Conservation (phyloP, 1,140 invertebrate genomes). For the Scaptomyza hsui region DNA sequence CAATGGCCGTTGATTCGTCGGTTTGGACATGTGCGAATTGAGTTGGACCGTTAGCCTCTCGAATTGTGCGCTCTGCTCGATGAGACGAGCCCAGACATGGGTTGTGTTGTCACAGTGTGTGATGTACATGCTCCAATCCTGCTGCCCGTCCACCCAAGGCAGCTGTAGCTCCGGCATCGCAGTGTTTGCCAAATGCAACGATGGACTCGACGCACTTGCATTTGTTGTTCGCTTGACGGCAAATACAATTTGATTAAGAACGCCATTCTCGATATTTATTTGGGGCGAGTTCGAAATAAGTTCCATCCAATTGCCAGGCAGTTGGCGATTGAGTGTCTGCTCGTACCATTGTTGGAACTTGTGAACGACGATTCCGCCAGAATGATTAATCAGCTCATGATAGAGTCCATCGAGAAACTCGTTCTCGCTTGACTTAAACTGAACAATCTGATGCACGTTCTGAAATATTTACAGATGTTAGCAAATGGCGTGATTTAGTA, state of each 20-base stretch:
- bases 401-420: constrained; percentile 69
- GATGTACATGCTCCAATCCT: constrained; percentile 77
- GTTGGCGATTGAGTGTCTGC: constrained; percentile 56
- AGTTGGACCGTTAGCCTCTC: constrained; percentile 68
- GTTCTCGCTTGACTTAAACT: constrained; percentile 11
- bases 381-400: constrained; percentile 57
- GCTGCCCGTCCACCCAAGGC: constrained; percentile 45
- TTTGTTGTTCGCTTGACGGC: constrained; percentile 17
- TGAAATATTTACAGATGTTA: no score
- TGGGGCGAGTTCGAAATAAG: constrained; percentile 58
- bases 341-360: constrained; percentile 74
- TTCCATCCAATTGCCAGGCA: constrained; percentile 70
- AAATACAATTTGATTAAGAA: constrained; percentile 63
- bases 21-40: constrained; percentile 55
- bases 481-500: no score
- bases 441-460: no score
- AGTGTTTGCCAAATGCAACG: not conserved
- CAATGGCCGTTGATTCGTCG: constrained; percentile 24
- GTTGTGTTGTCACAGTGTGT: constrained; percentile 72
- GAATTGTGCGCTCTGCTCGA: constrained; percentile 71
- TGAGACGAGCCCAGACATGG: constrained; percentile 74
- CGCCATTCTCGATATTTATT: constrained; percentile 61
- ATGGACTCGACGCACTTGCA: not conserved
- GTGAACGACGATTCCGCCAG: constrained; percentile 76
- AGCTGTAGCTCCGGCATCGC: constrained; percentile 45